phyloP scores from a whole-genome alignment of 2,797 vertebrate species.

The Rhincodon typus region DNA sequence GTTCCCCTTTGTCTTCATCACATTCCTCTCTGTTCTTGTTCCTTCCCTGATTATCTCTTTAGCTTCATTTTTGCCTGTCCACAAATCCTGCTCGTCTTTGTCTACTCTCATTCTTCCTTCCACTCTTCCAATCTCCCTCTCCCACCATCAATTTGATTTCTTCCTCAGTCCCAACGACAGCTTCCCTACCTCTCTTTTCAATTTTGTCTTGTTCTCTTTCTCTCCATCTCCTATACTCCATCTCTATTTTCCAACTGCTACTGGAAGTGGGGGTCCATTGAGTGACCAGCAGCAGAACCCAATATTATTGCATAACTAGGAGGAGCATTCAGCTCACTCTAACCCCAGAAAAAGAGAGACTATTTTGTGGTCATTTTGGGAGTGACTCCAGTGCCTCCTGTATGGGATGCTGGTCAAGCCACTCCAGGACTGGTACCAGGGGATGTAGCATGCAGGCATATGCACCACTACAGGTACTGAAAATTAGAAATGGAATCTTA shows the following conservation, averaged over 20 bases:
- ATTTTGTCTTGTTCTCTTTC: not conserved
- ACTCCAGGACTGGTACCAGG: not conserved
- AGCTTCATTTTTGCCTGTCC: not conserved
- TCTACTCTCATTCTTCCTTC: not conserved
- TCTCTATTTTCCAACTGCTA: not conserved
- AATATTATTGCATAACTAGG: not conserved
- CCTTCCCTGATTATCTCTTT: not conserved
- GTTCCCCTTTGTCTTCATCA: not conserved
- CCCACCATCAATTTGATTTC: not conserved
- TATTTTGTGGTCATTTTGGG: not conserved
- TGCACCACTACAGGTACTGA: not conserved
- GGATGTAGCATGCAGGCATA: not conserved
- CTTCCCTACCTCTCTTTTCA: not conserved
- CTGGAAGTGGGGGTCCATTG: not conserved
- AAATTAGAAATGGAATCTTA: not conserved
- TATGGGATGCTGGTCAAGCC: not conserved
- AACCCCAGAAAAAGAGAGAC: not conserved
- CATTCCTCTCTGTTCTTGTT: not conserved
- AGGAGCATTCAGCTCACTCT: not conserved
- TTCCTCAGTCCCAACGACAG: not conserved
- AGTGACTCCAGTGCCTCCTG: not conserved
- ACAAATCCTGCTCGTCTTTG: not conserved
- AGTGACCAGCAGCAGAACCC: not conserved
- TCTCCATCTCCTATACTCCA: not conserved
- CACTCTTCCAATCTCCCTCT: not conserved